Conservation (phyloP, 2,888 invertebrate species). For the Aproaerema taeniolella region DNA sequence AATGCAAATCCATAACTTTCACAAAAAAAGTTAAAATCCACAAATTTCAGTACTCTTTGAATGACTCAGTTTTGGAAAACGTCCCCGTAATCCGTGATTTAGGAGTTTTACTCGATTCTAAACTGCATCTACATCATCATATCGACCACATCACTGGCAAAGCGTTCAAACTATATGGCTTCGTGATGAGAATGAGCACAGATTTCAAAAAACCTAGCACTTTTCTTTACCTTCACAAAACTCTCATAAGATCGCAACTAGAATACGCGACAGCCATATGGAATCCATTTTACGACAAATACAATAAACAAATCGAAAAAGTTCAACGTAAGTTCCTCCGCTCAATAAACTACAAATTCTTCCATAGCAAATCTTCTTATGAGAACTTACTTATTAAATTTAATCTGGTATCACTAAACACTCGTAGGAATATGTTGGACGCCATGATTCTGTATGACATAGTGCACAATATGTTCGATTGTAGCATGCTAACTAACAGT, state of each 20-base stretch:
- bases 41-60: neutral
- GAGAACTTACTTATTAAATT: neutral
- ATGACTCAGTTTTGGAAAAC: neutral
- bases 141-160: slow-evolving; percentile 16
- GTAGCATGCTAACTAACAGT: neutral
- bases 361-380: neutral
- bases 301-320: slow-evolving; percentile 6
- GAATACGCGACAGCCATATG: slow-evolving; percentile 13
- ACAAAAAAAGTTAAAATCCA: slow-evolving; percentile 2
- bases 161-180: slow-evolving; percentile 18
- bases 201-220: slow-evolving; percentile 13
- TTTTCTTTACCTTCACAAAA: slow-evolving; percentile 12
- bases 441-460: neutral
- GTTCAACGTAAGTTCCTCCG: slow-evolving; percentile 5
- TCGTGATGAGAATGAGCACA: slow-evolving; percentile 14
- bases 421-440: neutral
- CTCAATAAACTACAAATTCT: neutral
- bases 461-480: neutral
- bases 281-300: slow-evolving; percentile 13
- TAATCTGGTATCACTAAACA: neutral
- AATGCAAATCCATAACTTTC: slow-evolving; percentile 8
- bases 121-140: slow-evolving; percentile 17
- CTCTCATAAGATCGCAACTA: slow-evolving; percentile 15
- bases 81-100: slow-evolving; percentile 12
- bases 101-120: slow-evolving; percentile 15